These are phyloP conservation scores for Ceryle rudis DNA, from an alignment of 2,797 vertebrate species.

Conservation along the genomic window DNA sequence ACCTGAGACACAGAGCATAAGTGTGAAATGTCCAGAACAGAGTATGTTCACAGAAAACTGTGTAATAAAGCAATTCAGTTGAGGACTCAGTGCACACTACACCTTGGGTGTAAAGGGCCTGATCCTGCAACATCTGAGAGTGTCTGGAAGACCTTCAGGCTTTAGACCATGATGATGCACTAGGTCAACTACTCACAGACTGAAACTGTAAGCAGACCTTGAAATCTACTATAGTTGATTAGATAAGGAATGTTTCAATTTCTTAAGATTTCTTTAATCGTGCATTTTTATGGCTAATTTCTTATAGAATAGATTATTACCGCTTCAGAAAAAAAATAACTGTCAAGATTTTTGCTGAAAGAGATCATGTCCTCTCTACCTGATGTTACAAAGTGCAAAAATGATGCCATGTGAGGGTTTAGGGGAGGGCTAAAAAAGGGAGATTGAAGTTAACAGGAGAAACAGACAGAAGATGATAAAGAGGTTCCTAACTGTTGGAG, in stretches of 20 bases:
- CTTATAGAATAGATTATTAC: background rate
- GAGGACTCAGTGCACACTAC: background rate
- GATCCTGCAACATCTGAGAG: background rate
- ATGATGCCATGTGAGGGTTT: accelerated
- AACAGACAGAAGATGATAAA: background rate
- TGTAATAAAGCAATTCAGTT: background rate
- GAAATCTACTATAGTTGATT: background rate
- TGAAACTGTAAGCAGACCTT: background rate
- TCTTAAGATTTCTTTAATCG: background rate
- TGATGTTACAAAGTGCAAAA: background rate
- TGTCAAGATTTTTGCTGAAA: background rate
- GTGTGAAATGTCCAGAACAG: background rate
- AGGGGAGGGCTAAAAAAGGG: background rate
- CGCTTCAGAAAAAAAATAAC: background rate
- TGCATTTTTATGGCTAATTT: background rate
- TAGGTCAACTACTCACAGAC: background rate
- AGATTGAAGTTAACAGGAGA: background rate
- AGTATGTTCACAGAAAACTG: background rate
- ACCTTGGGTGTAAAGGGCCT: background rate
- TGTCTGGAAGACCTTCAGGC: background rate
- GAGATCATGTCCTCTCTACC: background rate
- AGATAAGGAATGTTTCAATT: background rate
- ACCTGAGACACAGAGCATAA: accelerated
- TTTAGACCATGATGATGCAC: accelerated
- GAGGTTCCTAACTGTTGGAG: background rate